Evolutionary conservation across 2,113 vertebrate genomes (phyloP), one percentile per base, ranked within the genome.

Genomic region (Himantopus leucocephalus): DNA sequence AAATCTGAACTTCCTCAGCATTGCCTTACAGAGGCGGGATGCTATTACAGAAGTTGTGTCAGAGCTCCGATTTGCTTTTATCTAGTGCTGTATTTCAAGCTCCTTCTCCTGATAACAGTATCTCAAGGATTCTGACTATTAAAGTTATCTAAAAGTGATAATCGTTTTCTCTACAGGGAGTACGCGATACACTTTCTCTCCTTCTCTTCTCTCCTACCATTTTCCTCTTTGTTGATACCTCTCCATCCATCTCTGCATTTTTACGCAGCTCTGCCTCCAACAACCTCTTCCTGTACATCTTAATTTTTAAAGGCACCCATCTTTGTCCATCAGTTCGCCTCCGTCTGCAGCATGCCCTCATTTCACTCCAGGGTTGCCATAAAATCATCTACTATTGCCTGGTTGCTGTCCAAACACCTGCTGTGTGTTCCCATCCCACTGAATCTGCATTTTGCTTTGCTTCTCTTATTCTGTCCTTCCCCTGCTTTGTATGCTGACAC

Each of bases 221-320:
- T 60, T 55, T 12, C 35, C 77, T 43, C 72, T 50, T 34, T 37
- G 71, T 74, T 55, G 64, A 10, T 34, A 74, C 62, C 35, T 70
- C 91, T 85, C 70, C 85, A 59, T 95, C 94, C 74, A 32, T 22
- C 75, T 68, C 79, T 18, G 55, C 35, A 14, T 39, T 35, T 92
- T 41, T 18, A 21, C 12, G 52, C 76, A 81, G 75, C 47, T 90
- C 82, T 60, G 43, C 84, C 93, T 84, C 50, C 90, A 8, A 2
- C 24, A 53, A 70, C 73, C 47, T 80, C 71, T 43, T 62, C 55
- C 90, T 8, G 58, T 10, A 87, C 32, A 8, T 60, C 76, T 74
- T 72, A 37, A 87, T 94, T 93, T 92, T 87, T 94, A 62, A 92
- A 94, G 70, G 74, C 89, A 72, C 85, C 87, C 74, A n/a, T 79